These are phyloP conservation scores for Conger conger DNA, from an alignment of 2,113 vertebrate genomes.

Conservation along the genomic window DNA sequence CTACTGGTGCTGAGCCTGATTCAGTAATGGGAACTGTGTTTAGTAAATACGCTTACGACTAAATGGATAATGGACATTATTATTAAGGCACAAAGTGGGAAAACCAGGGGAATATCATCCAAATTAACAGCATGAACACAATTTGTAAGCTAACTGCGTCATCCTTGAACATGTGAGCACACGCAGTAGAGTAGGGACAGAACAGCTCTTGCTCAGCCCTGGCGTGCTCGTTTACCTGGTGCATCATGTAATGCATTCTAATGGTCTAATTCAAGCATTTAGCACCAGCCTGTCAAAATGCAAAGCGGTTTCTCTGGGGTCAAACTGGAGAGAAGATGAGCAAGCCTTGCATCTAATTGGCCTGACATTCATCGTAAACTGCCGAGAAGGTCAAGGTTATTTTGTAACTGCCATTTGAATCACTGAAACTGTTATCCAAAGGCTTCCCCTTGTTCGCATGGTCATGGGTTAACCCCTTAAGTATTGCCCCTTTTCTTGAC, in stretches of 20 bases:
- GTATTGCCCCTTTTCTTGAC: no score
- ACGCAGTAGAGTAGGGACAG: neutral
- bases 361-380: slow-evolving; percentile 3
- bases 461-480: no score
- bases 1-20: neutral
- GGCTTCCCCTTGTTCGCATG: neutral
- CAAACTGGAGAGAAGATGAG: slow-evolving; percentile 1
- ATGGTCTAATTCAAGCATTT: slow-evolving; percentile 18
- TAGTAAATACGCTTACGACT: neutral
- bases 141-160: neutral
- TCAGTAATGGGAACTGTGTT: neutral
- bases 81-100: neutral
- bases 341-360: neutral
- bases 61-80: neutral
- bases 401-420: neutral
- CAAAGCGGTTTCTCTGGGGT: neutral
- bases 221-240: neutral
- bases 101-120: neutral
- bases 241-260: slow-evolving; percentile 12
- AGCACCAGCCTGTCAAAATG: slow-evolving; percentile 12
- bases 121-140: neutral
- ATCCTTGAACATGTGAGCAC: neutral
- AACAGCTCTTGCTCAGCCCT: neutral
- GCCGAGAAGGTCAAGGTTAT: slow-evolving; percentile 17
- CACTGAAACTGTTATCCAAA: neutral